phyloP scores from a whole-genome alignment of 2,888 invertebrate species.

The Caenorhabditis angaria region DNA sequence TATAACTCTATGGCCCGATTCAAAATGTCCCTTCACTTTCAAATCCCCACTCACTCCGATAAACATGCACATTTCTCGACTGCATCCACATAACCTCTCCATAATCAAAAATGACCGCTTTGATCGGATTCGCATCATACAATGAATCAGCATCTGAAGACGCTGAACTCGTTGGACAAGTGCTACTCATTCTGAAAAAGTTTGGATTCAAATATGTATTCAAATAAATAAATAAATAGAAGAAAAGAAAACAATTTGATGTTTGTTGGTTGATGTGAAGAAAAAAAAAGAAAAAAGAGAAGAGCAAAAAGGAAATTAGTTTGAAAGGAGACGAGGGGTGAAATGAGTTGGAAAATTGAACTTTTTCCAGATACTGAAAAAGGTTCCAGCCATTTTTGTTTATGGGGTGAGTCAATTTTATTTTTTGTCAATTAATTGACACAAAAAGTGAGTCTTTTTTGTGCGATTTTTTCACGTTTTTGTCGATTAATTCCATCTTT shows the following conservation, averaged over 20 bases:
- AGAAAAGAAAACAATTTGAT: neutral
- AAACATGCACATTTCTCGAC: constrained; percentile 47
- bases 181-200: constrained; percentile 32
- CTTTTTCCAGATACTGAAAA: neutral
- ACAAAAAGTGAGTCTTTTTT: neutral
- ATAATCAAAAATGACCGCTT: constrained; percentile 45
- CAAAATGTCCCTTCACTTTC: neutral
- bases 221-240: constrained; percentile 9
- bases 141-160: constrained; percentile 42
- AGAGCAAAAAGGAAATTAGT: neutral
- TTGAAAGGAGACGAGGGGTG: neutral
- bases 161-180: constrained; percentile 30
- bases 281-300: neutral
- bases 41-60: constrained; percentile 22
- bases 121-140: constrained; percentile 37
- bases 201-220: neutral
- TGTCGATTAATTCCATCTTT: no score
- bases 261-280: neutral
- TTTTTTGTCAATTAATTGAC: neutral
- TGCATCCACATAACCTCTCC: constrained; percentile 48
- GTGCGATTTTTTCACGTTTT: neutral
- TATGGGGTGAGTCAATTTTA: neutral
- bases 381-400: neutral
- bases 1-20: no score
- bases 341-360: constrained; percentile 7